phyloP scores from a whole-genome alignment of 2,888 invertebrate genomes.

The Aspidapion aeneum region DNA sequence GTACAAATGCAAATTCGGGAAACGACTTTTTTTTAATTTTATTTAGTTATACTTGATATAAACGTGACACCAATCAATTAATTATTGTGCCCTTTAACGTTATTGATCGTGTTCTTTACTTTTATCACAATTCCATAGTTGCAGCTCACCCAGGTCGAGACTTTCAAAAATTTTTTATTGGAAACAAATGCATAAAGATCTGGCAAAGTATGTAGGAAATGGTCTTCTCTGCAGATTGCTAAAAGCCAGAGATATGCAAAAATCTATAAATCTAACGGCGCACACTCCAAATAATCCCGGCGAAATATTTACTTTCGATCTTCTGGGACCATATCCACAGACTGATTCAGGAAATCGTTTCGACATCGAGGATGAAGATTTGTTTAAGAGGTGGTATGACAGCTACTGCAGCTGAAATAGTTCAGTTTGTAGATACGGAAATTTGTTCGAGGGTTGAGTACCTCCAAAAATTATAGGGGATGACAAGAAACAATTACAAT shows the following conservation, averaged over 20 bases:
- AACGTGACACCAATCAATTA: slow-evolving; percentile 1
- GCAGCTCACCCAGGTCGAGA: slow-evolving; percentile 12
- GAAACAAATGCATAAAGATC: not conserved
- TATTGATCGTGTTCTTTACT: not conserved
- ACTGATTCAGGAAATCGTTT: not conserved
- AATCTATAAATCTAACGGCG: not conserved
- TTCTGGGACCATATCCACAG: slow-evolving; percentile 17
- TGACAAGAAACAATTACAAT: not conserved
- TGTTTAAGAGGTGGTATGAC: slow-evolving; percentile 6
- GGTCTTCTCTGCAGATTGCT: slow-evolving; percentile 1
- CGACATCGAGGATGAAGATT: slow-evolving; percentile 1
- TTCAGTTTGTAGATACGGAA: slow-evolving; percentile 1
- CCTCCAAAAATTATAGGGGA: not conserved
- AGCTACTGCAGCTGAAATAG: not conserved
- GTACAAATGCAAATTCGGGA: too few species aligned
- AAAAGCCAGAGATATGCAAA: slow-evolving; percentile 3
- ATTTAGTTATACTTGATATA: not conserved
- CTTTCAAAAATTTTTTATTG: slow-evolving; percentile 8
- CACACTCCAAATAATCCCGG: slow-evolving; percentile 4
- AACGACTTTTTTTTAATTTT: not conserved
- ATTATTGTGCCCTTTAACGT: not conserved
- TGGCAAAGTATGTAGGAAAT: slow-evolving; percentile 6
- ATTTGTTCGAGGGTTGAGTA: not conserved
- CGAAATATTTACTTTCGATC: not conserved
- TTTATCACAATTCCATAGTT: slow-evolving; percentile 4